A percentile compares a stretch with the other conserved stretches of the same genome.
Evolutionary conservation across 2,888 invertebrate species (phyloP).

Genomic region (Pyrrhia umbra): DNA sequence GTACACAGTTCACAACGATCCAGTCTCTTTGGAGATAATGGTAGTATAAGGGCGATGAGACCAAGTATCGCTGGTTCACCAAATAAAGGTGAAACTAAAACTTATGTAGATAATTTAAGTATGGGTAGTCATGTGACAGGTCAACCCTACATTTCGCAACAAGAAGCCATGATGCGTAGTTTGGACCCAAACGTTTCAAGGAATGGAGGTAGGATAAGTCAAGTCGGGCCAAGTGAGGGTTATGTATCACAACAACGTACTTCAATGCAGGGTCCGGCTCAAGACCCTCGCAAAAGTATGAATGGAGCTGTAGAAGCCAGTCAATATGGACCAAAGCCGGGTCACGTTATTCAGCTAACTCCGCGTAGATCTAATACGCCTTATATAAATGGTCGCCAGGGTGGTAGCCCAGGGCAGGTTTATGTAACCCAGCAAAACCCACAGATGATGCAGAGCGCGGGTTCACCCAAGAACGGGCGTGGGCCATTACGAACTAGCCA

Average conservation of each 20-base stretch:
- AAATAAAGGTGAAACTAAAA: neutral
- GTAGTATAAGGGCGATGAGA: neutral
- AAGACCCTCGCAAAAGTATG: neutral
- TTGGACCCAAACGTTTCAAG: neutral
- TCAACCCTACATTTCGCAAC: neutral
- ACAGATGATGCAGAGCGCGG: neutral
- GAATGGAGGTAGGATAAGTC: slow-evolving; percentile 5
- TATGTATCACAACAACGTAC: neutral
- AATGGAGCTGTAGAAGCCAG: neutral
- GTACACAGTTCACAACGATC: neutral
- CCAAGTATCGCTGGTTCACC: neutral
- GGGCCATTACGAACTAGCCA: neutral
- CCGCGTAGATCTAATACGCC: slow-evolving; percentile 1
- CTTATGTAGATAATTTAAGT: neutral
- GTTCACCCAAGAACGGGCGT: neutral
- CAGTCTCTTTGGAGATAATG: slow-evolving; percentile 7
- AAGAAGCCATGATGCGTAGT: slow-evolving; percentile 1
- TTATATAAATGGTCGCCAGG: neutral
- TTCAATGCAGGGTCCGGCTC: neutral
- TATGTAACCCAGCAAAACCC: neutral
- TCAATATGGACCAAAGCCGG: neutral
- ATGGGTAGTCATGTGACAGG: neutral
- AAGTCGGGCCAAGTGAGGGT: neutral
- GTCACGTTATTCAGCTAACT: neutral
- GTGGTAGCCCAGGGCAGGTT: neutral